Evolutionary conservation across 2,888 invertebrate genomes (phyloP).

Genomic region (Pelosia muscerda): DNA sequence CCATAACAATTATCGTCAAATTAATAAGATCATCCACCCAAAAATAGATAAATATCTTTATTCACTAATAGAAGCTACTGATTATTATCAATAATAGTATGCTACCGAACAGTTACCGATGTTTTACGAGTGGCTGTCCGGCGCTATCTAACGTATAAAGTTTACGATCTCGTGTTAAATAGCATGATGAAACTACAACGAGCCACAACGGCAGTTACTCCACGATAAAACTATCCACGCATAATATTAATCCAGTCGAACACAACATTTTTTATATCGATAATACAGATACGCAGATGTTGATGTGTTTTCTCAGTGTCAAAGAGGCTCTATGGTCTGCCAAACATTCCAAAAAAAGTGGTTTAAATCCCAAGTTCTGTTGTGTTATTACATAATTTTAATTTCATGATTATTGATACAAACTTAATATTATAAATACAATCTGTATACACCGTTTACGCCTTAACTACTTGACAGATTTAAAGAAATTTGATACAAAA

Average conservation of each 20-base stretch:
- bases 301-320: background rate
- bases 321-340: too few species aligned
- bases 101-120: constrained; percentile 51
- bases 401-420: too few species aligned
- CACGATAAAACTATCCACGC: constrained; percentile 50
- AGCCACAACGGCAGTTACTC: constrained; percentile 49
- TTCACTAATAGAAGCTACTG: constrained; percentile 34
- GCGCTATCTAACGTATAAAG: constrained; percentile 55
- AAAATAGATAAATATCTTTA: background rate
- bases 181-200: constrained; percentile 60
- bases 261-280: constrained; percentile 18
- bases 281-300: background rate
- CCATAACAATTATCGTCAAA: background rate
- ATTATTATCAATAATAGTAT: constrained; percentile 44
- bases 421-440: too few species aligned
- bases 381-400: too few species aligned
- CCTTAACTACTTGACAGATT: too few species aligned
- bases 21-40: background rate
- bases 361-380: too few species aligned
- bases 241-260: constrained; percentile 41
- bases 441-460: too few species aligned
- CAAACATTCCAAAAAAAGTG: too few species aligned
- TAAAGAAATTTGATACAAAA: too few species aligned
- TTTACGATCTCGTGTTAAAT: constrained; percentile 67
- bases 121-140: constrained; percentile 51